Evolutionary conservation across 2,888 invertebrate genomes (phyloP).

Genomic region (Atethmia centrago): DNA sequence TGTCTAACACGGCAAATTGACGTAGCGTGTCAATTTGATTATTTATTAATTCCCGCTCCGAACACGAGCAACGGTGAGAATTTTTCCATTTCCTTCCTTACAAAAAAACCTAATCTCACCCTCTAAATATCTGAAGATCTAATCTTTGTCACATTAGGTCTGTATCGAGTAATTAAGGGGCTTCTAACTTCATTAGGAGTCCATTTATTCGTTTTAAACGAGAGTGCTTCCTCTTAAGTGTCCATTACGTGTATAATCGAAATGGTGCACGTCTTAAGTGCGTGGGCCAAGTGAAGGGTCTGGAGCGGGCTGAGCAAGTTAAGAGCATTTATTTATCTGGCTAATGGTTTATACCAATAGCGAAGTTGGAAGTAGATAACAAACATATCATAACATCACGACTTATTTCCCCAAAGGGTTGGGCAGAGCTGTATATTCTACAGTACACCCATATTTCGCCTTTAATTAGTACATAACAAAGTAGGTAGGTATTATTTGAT

Average conservation of each 20-base stretch:
- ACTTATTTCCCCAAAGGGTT: no score
- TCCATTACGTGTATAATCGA: constrained; percentile 76
- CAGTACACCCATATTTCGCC: no score
- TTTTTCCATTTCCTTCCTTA: neutral
- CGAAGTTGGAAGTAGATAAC: neutral
- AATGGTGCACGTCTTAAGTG: constrained; percentile 67
- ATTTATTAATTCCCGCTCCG: no score
- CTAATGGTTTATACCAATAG: neutral
- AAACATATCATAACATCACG: no score
- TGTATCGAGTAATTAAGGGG: constrained; percentile 78
- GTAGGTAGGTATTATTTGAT: neutral
- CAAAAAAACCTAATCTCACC: constrained; percentile 26
- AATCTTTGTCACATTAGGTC: constrained; percentile 73
- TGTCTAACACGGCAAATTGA: neutral
- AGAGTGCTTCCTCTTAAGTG: constrained; percentile 73
- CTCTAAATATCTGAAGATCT: constrained; percentile 56
- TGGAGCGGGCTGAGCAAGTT: neutral
- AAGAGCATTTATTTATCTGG: neutral
- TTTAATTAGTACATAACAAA: no score
- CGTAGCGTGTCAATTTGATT: neutral
- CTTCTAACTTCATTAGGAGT: constrained; percentile 77
- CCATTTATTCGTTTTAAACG: constrained; percentile 78
- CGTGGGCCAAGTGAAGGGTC: constrained; percentile 44
- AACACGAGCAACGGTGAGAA: neutral
- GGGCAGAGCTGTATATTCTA: no score